Conservation (phyloP, 2,888 invertebrate genomes). For the Antitype chi region DNA sequence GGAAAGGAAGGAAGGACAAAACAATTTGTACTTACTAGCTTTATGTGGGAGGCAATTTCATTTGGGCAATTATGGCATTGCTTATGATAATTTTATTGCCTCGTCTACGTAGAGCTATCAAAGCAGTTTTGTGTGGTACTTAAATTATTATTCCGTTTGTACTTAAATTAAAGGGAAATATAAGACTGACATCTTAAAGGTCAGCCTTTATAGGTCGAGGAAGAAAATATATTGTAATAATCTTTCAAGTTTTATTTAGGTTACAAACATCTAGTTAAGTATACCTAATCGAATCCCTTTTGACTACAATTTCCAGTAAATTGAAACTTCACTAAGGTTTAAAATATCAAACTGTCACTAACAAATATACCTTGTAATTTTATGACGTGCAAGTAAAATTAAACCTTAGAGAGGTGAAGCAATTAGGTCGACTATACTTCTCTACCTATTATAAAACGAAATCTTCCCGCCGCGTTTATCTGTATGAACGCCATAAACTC, state of each 20-base stretch:
- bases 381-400: neutral
- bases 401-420: neutral
- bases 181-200: neutral
- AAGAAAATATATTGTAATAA: neutral
- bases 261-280: neutral
- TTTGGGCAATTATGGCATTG: slow-evolving; percentile 51
- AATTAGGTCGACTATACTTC: too few relatives aligned
- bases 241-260: neutral
- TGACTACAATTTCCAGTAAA: neutral
- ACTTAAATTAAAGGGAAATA: neutral
- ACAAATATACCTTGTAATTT: neutral
- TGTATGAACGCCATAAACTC: too few relatives aligned
- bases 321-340: neutral
- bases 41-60: slow-evolving; percentile 52
- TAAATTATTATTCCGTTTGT: slow-evolving; percentile 9
- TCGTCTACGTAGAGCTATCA: slow-evolving; percentile 20
- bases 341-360: neutral
- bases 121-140: slow-evolving; percentile 26
- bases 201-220: neutral
- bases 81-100: slow-evolving; percentile 57
- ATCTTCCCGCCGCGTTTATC: too few relatives aligned
- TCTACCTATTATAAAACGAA: too few relatives aligned
- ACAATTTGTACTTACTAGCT: slow-evolving; percentile 53
- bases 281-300: neutral
- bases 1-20: slow-evolving; percentile 29